Evolutionary conservation across 1,140 invertebrate species (phyloP), one percentile per base, ranked within the genome.

Genomic region (Telenomus remus): DNA sequence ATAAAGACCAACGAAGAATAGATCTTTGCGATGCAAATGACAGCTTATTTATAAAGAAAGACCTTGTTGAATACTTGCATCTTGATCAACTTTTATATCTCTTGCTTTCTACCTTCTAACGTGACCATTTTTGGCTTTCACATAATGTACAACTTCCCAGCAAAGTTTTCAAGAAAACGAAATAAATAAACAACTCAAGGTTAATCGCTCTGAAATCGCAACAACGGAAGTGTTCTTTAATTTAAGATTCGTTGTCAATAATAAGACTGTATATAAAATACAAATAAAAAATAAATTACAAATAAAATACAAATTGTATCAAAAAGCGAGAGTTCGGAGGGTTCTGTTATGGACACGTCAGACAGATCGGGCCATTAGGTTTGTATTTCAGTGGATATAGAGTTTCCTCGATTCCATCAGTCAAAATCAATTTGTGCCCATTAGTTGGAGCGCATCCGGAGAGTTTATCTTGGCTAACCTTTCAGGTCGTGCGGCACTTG

Each of bases 341-440:
- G 69, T 72, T 81, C 84, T 81, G 84, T 77, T 64, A 59, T 81
- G 84, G 85, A 87, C 85, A 85, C 80, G 79, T 81, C 82, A 83
- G 84, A 87, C 79, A 82, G 85, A 86, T 87, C 84, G 82, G n/a
- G 49, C 85, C 85, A 87, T 86, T 87, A 87, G 82, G 85, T 82
- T 84, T 83, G 77, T 81, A 76, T 85, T 85, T 84, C 81, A 81
- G 60, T 78, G 60, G 81, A 82, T 86, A 87, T 87, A 80, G 80
- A 84, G 77, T 87, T 87, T 85, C 86, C 73, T 13, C 77, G 70
- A 86, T 86, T 86, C 84, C 84, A 83, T 85, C 81, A 82, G 82
- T 85, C 80, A 84, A 86, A 27, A 85, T 87, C 86, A 87, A 87
- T 86, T 87, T 87, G 83, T 84, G 81, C 72, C 86, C 86, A 87